A percentile compares a stretch with the other conserved stretches of the same genome.
phyloP scores from a whole-genome alignment of 2,797 vertebrate species.

The Tarsius wallacei region DNA sequence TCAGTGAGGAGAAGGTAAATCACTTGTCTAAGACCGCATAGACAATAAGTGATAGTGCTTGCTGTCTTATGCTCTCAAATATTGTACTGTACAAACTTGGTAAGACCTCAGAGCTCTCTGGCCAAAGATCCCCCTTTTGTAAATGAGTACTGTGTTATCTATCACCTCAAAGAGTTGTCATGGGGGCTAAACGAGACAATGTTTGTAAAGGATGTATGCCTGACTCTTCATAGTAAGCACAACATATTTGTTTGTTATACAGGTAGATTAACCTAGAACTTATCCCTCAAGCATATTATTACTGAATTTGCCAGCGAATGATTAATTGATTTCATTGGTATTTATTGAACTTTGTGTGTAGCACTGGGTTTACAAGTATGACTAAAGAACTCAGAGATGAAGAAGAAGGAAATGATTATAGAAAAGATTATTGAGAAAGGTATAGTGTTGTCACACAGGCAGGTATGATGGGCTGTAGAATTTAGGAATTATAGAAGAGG shows the following conservation, averaged over 20 bases:
- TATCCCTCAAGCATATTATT: background rate
- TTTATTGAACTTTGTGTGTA: background rate
- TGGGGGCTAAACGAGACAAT: background rate
- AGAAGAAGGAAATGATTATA: slow-evolving; percentile 13
- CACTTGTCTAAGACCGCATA: background rate
- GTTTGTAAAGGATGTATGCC: background rate
- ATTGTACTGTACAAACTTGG: too few species aligned
- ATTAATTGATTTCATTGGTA: background rate
- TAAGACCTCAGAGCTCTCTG: background rate
- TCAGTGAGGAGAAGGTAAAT: background rate
- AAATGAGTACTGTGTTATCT: background rate
- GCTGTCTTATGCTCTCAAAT: background rate
- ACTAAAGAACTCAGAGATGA: background rate
- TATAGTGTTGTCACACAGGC: background rate
- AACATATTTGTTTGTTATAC: background rate
- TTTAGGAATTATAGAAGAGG: background rate
- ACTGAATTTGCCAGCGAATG: background rate
- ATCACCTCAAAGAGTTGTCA: background rate
- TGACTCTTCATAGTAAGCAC: background rate
- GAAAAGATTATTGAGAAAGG: background rate
- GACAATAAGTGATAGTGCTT: background rate
- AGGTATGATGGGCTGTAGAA: background rate
- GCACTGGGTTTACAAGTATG: background rate
- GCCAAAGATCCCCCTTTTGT: background rate
- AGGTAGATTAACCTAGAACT: background rate